Evolutionary conservation across 1,140 invertebrate species (phyloP).

Genomic region (Calosoma granatense): DNA sequence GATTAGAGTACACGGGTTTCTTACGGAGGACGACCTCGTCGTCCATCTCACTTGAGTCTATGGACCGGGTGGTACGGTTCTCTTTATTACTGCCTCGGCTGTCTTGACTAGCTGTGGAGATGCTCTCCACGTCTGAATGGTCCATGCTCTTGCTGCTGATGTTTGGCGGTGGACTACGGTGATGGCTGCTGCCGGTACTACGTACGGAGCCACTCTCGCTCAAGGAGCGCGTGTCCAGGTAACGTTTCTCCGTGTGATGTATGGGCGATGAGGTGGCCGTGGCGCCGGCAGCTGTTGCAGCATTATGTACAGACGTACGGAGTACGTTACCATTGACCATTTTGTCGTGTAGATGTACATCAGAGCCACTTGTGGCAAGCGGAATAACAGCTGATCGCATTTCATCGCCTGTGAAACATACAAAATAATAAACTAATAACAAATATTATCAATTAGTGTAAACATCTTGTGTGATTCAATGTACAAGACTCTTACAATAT

Average conservation of each 20-base stretch:
- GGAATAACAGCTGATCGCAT: background rate
- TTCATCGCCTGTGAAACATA: background rate
- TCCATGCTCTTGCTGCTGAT: conserved; percentile 40
- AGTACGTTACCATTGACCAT: background rate
- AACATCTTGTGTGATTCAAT: too few relatives aligned
- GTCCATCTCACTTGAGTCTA: conserved; percentile 35
- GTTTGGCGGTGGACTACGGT: conserved; percentile 27
- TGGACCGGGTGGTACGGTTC: conserved; percentile 24
- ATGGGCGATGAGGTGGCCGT: too few relatives aligned
- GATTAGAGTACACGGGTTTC: conserved; percentile 30
- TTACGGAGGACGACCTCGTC: conserved; percentile 49
- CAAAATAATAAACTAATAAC: background rate
- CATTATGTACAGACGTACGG: background rate
- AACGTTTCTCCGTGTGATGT: background rate
- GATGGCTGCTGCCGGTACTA: conserved; percentile 28
- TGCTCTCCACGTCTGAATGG: conserved; percentile 69
- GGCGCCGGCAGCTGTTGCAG: too few relatives aligned
- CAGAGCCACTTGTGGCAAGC: background rate
- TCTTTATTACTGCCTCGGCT: conserved; percentile 59
- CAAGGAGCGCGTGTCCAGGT: conserved; percentile 32
- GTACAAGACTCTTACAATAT: too few relatives aligned
- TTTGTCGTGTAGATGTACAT: background rate
- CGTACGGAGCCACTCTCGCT: conserved; percentile 49
- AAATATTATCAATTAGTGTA: background rate
- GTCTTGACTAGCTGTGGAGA: conserved; percentile 69